phyloP scores from a whole-genome alignment of 2,113 vertebrate species.

The Lota lota region DNA sequence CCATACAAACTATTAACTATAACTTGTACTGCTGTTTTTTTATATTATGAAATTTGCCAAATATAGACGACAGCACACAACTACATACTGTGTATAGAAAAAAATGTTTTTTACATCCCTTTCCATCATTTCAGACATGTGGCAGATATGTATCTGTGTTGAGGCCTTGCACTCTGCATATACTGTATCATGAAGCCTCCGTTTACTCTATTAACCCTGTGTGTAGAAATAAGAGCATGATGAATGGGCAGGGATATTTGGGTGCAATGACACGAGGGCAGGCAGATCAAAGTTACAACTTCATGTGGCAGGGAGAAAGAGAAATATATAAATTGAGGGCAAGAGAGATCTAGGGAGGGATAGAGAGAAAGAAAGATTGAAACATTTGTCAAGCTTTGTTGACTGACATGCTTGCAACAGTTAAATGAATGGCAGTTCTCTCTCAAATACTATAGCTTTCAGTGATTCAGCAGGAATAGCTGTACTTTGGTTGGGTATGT shows the following conservation, averaged over 20 bases:
- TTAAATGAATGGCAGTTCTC: too few species aligned
- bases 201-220: not conserved
- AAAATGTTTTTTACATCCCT: constrained; percentile 48
- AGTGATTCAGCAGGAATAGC: too few species aligned
- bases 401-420: too few species aligned
- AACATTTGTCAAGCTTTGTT: too few species aligned
- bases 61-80: constrained; percentile 68
- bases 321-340: too few species aligned
- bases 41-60: constrained; percentile 59
- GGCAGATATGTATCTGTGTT: too few species aligned
- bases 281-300: not conserved
- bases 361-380: too few species aligned
- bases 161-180: too few species aligned
- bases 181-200: not conserved
- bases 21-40: constrained; percentile 52
- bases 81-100: constrained; percentile 57
- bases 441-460: too few species aligned
- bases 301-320: constrained; percentile 12
- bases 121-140: constrained; percentile 34
- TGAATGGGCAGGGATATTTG: not conserved
- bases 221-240: too few species aligned
- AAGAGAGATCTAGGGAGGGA: too few species aligned
- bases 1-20: constrained; percentile 70
- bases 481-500: too few species aligned
- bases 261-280: constrained; percentile 4